Evolutionary conservation across 2,113 vertebrate species (phyloP), one percentile per base, ranked within the genome.

Genomic region (Orientallactaga bullata): DNA sequence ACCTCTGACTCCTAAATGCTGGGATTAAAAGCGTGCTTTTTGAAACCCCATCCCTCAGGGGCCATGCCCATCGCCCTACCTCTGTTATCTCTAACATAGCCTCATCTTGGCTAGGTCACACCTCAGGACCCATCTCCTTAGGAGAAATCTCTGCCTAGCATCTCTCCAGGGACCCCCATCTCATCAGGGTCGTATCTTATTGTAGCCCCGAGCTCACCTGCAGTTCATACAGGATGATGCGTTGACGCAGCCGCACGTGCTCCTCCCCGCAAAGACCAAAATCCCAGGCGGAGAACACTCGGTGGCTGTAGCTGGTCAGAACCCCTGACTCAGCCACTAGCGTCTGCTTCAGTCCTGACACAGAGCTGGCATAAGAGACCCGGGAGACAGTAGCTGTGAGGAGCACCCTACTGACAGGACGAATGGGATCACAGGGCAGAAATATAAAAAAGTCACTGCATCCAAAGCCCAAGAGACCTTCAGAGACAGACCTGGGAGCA

Each of bases 261-360:
- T 32, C 94, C 3, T 97, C 88, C 78, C 98, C 98, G 18, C 97
- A 96, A 65, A 99, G 98, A 81, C 98, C 97, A 17, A 98, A 99
- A 97, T 99, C 98, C 99, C 99, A 99, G 71, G 98, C 98, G 0
- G 98, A 98, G 95, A 99, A 99, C 68, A 99, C 96, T 3, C 98
- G 98, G 95, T 97, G 96, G 95, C 98, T 99, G 98, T 99, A 99
- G 95, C 97, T 98, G 87, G 97, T 98, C 65, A 98, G 97, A 9
- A 97, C 28, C 20, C 97, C 96, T 4, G 98, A 98, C 86, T 98
- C 99, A 0, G 98, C 98, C 89, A 98, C 94, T 95, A 99, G 95
- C 6, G 97, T 98, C 96, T 98, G 97, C 82, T 98, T 98, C 85
- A 98, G 97, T 11, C 98, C 97, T 3, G 95, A 94, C 61, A 99